A percentile compares a stretch with the other conserved stretches of the same genome.
These are phyloP conservation scores for Gallirallus australis DNA, from an alignment of 2,797 vertebrate genomes.

Conservation along the genomic window DNA sequence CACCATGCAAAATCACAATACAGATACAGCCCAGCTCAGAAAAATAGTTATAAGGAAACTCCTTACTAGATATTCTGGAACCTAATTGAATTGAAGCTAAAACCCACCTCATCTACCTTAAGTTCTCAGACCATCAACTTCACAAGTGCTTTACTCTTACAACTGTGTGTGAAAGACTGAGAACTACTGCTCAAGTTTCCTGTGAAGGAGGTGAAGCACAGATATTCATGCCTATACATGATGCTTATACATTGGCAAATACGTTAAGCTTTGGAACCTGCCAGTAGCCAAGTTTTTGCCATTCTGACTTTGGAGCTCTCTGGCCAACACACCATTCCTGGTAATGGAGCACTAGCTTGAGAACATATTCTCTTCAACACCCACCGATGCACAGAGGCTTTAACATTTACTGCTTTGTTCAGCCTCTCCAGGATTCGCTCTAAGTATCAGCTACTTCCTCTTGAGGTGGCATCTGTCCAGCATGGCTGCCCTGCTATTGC, in stretches of 20 bases:
- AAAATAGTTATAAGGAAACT: neutral
- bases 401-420: neutral
- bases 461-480: neutral
- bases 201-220: neutral
- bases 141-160: neutral
- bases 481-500: neutral
- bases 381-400: neutral
- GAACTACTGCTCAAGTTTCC: neutral
- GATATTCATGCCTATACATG: accelerated
- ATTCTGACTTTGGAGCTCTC: neutral
- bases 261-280: neutral
- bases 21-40: neutral
- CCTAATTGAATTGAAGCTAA: neutral
- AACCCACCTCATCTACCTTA: neutral
- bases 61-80: neutral
- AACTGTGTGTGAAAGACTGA: neutral
- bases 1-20: too few species aligned
- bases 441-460: neutral
- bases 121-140: neutral
- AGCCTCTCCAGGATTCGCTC: neutral
- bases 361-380: neutral
- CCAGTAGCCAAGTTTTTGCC: neutral
- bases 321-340: neutral
- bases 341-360: neutral
- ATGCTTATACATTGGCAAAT: accelerated